Percentiles rank a stretch among this genome's conserved stretches.
These are phyloP conservation scores for Psylliodes chrysocephalus DNA, from an alignment of 2,888 invertebrate species.

Conservation along the genomic window DNA sequence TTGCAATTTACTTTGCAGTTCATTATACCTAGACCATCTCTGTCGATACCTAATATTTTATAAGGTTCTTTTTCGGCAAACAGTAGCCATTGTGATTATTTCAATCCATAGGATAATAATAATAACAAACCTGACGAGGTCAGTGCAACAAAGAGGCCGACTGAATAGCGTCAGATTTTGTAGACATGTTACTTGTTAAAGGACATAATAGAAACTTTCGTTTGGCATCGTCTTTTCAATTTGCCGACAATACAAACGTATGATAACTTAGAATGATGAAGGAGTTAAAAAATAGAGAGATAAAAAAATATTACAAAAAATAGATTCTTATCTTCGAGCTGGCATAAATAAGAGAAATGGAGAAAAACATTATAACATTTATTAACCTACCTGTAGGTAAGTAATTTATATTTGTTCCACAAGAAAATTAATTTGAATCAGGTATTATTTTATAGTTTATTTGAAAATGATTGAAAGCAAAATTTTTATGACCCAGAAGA, in stretches of 20 bases:
- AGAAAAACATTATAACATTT: too few species aligned
- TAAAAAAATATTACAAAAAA: not conserved
- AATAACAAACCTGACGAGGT: slow-evolving; percentile 56
- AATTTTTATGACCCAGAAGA: too few species aligned
- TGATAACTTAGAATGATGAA: slow-evolving; percentile 19
- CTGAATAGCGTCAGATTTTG: slow-evolving; percentile 51
- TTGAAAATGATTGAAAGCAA: too few species aligned
- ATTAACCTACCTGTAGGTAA: too few species aligned
- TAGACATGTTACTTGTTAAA: slow-evolving; percentile 49
- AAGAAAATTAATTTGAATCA: too few species aligned
- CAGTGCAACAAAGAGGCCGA: slow-evolving; percentile 55
- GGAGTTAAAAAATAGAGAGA: not conserved
- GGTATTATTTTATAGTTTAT: too few species aligned
- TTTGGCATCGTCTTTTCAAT: slow-evolving; percentile 42
- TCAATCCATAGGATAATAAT: slow-evolving; percentile 54
- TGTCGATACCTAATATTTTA: not conserved
- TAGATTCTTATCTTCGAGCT: not conserved
- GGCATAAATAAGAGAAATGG: too few species aligned
- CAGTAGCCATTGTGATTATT: slow-evolving; percentile 56
- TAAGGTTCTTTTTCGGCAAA: slow-evolving; percentile 4
- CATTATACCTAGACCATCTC: not conserved
- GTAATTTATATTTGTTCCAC: too few species aligned
- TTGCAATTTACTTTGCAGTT: not conserved
- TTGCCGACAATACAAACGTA: slow-evolving; percentile 41
- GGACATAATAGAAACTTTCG: slow-evolving; percentile 44